phyloP scores from a whole-genome alignment of 2,797 vertebrate species.

The Brachyalestes nurse region DNA sequence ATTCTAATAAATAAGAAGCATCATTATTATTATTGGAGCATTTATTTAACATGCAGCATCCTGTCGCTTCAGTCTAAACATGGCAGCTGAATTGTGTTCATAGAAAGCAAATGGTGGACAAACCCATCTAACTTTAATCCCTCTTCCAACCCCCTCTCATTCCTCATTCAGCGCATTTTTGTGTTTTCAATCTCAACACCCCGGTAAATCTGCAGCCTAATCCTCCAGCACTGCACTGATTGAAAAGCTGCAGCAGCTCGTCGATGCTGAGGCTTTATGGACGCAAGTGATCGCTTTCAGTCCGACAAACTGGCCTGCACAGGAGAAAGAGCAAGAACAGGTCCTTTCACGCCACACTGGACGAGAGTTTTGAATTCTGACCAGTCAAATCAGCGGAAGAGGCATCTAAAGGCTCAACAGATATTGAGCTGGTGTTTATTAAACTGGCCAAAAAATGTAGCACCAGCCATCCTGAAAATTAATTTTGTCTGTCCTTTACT shows the following conservation, averaged over 20 bases:
- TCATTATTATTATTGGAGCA: too few relatives aligned
- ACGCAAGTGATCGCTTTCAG: slow-evolving; percentile 22
- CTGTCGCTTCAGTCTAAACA: too few relatives aligned
- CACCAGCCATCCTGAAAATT: not conserved
- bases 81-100: not conserved
- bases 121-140: slow-evolving; percentile 28
- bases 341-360: slow-evolving; percentile 19
- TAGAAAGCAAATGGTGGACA: not conserved
- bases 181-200: slow-evolving; percentile 46
- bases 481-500: not conserved
- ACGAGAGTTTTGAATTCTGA: not conserved
- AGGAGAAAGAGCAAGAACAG: not conserved
- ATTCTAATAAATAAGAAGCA: too few relatives aligned
- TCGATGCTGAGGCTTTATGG: slow-evolving; percentile 45
- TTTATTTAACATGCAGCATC: too few relatives aligned
- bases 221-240: slow-evolving; percentile 46
- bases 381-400: not conserved
- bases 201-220: slow-evolving; percentile 37
- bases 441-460: not conserved
- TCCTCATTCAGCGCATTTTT: slow-evolving; percentile 21
- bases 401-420: not conserved
- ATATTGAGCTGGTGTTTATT: not conserved
- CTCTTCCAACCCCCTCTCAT: slow-evolving; percentile 39
- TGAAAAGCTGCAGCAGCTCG: slow-evolving; percentile 40
- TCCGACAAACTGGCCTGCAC: slow-evolving; percentile 5